Base-by-base conservation (phyloP, 2,113 vertebrate species). In the Maccullochella peelii region DNA sequence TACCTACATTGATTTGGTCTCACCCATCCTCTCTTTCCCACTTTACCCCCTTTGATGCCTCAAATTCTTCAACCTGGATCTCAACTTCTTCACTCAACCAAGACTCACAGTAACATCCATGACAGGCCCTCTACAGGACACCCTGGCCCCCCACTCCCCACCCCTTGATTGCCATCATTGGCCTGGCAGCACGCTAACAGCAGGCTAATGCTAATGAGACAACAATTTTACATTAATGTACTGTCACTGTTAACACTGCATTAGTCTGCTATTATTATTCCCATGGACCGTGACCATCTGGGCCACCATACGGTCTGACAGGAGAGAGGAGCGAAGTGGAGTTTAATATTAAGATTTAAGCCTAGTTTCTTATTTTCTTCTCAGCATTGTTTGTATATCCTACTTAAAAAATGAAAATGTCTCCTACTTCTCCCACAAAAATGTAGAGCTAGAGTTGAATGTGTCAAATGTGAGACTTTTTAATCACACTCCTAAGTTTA, bases 241-340 rank as follows among this genome's bases (percentile, higher is more conserved):
- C 87, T 88, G 88, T 91, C 93, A 92, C 89, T 90, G 86, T 89
- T 90, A 94, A 93, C 94, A 92, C 67, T 91, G 88, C 84, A 90
- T 90, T 84, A 91, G 88, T 87, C 90, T 91, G 89, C 86, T 75
- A 54, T 86, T 90, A 86, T 86, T 90, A 86, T 87, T 91, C 89
- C 88, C 87, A 77, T 72, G 79, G 90, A 78, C 74, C 50, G 69
- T 42, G 83, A 85, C 92, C 91, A 94, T 93, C 92, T 94, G 94
- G 90, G 88, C 87, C 76, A 88, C 88, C 90, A 93, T 91, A 92
- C 70, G 90, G 91, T 73, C 52, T 61, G 73, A 86, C 61, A 79
- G 73, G 61, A 80, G 62, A 82, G 62, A 74, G 77, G 68, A 62
- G 76, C 72, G 77, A 58, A 62, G 76, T 68, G 44, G 40, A 66